Conservation (phyloP, 1,140 invertebrate species). For the Gryllus bimaculatus region DNA sequence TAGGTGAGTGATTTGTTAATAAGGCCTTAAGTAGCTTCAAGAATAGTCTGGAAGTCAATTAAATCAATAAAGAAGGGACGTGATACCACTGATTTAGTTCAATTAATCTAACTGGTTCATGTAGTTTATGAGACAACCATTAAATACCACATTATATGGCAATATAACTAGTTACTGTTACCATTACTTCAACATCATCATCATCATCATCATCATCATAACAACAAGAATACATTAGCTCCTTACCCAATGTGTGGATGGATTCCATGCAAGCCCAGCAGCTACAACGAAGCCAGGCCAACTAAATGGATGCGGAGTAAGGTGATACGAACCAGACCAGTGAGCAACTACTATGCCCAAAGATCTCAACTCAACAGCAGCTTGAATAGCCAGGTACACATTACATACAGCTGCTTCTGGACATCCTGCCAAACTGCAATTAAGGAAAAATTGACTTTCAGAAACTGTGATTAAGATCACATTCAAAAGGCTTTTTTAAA, state of each 20-base stretch:
- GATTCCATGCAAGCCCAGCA: slow-evolving; percentile 56
- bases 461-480: not conserved
- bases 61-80: too few relatives aligned
- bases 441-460: not conserved
- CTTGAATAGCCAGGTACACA: slow-evolving; percentile 48
- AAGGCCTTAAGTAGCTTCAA: too few relatives aligned
- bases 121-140: too few relatives aligned
- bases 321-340: slow-evolving; percentile 54
- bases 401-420: slow-evolving; percentile 53
- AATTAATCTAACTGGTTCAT: too few relatives aligned
- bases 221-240: not conserved
- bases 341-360: slow-evolving; percentile 52
- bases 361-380: slow-evolving; percentile 42
- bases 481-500: not conserved
- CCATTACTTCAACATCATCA: too few relatives aligned
- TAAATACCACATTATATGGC: too few relatives aligned
- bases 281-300: slow-evolving; percentile 55
- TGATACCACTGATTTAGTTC: too few relatives aligned
- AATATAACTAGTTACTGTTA: too few relatives aligned
- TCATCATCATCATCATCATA: too few relatives aligned
- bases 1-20: too few relatives aligned
- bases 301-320: slow-evolving; percentile 52
- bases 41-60: too few relatives aligned
- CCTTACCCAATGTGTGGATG: slow-evolving; percentile 42
- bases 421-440: slow-evolving; percentile 48